Conservation (phyloP, 2,797 vertebrate genomes). For the Miichthys miiuy region DNA sequence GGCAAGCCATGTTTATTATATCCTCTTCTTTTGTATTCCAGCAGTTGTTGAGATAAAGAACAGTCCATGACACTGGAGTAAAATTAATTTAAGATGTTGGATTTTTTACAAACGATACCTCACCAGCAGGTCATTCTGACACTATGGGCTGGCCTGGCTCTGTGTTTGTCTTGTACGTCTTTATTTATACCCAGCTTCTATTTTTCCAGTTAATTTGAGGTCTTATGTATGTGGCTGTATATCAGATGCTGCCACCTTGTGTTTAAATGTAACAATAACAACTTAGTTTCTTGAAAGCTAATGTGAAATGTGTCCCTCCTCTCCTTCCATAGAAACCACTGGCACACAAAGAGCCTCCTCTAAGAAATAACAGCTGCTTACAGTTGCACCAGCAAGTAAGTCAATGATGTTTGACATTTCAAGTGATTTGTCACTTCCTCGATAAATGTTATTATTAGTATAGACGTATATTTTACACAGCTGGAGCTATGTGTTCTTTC, state of each 20-base stretch:
- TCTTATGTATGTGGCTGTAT: slow-evolving; percentile 17
- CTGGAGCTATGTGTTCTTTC: no score
- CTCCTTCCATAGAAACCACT: slow-evolving; percentile 81
- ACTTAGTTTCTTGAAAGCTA: slow-evolving; percentile 46
- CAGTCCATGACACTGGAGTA: background rate
- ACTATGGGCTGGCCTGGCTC: background rate
- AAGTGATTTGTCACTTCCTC: background rate
- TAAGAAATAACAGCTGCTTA: slow-evolving; percentile 87
- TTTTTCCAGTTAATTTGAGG: background rate
- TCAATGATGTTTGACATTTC: slow-evolving; percentile 26
- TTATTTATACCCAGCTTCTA: slow-evolving; percentile 3
- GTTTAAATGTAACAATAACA: slow-evolving; percentile 25
- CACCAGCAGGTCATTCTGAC: background rate
- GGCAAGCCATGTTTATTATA: slow-evolving; percentile 14
- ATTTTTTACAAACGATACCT: background rate
- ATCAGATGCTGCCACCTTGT: slow-evolving; percentile 59
- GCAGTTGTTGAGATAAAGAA: slow-evolving; percentile 11
- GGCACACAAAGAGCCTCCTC: slow-evolving; percentile 85
- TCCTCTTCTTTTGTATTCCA: slow-evolving; percentile 28
- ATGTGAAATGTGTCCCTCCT: slow-evolving; percentile 65
- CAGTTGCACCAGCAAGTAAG: slow-evolving; percentile 90
- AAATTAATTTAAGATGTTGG: background rate
- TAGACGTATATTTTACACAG: no score
- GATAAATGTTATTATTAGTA: background rate
- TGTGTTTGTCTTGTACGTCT: background rate